Evolutionary conservation across 1,140 invertebrate genomes (phyloP).

Genomic region (Pteromalus puparum): DNA sequence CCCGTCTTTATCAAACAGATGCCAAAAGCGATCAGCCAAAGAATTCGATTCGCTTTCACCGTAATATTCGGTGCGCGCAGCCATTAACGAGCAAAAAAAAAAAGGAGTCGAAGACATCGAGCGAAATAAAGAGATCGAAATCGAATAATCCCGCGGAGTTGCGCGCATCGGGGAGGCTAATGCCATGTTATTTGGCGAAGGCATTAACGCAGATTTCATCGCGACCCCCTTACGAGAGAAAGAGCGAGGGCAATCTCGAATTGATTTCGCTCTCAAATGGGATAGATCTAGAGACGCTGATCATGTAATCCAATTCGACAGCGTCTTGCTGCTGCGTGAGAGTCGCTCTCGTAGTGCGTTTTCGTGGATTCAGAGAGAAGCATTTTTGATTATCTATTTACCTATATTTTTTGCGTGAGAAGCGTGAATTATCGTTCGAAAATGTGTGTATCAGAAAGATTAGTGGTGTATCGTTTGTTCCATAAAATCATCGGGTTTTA

Average conservation of each 20-base stretch:
- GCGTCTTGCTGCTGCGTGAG: no score
- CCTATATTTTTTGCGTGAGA: no score
- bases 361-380: not conserved
- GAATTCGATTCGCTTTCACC: conserved; percentile 1
- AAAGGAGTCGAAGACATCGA: not conserved
- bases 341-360: no score
- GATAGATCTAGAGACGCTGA: not conserved
- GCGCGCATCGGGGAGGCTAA: not conserved
- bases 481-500: not conserved
- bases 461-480: no score
- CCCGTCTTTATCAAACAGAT: no score
- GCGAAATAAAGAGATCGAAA: conserved; percentile 1
- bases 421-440: no score
- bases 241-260: not conserved
- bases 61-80: conserved; percentile 36
- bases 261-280: not conserved
- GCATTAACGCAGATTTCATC: conserved; percentile 1
- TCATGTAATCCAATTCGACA: not conserved
- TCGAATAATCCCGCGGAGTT: not conserved
- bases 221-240: not conserved
- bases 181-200: conserved; percentile 12
- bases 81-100: not conserved
- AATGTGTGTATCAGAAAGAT: no score
- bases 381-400: not conserved
- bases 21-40: not conserved